phyloP scores from a whole-genome alignment of 2,797 vertebrate genomes.

The Ctenosaura bakeri region DNA sequence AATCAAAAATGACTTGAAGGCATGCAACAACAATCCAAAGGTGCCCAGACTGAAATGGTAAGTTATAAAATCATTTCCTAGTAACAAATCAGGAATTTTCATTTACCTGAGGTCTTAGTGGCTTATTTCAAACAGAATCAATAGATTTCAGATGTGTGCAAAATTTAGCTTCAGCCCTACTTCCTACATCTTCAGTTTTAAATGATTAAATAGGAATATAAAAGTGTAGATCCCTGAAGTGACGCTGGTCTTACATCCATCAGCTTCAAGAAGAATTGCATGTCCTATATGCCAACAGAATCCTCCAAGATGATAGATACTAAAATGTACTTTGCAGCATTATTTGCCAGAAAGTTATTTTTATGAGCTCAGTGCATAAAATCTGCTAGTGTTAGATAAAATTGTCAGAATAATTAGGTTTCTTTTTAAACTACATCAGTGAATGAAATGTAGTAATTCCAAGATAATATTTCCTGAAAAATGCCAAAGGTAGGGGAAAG shows the following conservation, averaged over 20 bases:
- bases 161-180: slow-evolving; percentile 26
- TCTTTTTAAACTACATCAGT: slow-evolving; percentile 60
- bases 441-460: slow-evolving; percentile 65
- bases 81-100: neutral
- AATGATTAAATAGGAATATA: slow-evolving; percentile 16
- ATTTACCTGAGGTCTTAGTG: neutral
- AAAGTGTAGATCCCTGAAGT: slow-evolving; percentile 42
- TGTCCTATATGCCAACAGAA: slow-evolving; percentile 50
- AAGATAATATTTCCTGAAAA: slow-evolving; percentile 65
- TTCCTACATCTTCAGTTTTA: slow-evolving; percentile 44
- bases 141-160: slow-evolving; percentile 29
- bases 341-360: slow-evolving; percentile 69
- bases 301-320: slow-evolving; percentile 63
- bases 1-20: no score
- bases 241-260: slow-evolving; percentile 58
- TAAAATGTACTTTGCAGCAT: slow-evolving; percentile 65
- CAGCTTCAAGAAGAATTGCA: slow-evolving; percentile 53
- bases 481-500: slow-evolving; percentile 32
- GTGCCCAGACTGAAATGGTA: neutral
- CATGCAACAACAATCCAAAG: no score
- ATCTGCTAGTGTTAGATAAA: slow-evolving; percentile 76
- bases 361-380: slow-evolving; percentile 62
- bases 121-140: slow-evolving; percentile 21
- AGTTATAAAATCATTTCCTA: neutral
- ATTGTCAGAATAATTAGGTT: slow-evolving; percentile 73